Evolutionary conservation across 64 coral and sea anemone genomes (phyloP), one percentile per base, ranked within the genome.

Genomic region (Anthopleura sola): DNA sequence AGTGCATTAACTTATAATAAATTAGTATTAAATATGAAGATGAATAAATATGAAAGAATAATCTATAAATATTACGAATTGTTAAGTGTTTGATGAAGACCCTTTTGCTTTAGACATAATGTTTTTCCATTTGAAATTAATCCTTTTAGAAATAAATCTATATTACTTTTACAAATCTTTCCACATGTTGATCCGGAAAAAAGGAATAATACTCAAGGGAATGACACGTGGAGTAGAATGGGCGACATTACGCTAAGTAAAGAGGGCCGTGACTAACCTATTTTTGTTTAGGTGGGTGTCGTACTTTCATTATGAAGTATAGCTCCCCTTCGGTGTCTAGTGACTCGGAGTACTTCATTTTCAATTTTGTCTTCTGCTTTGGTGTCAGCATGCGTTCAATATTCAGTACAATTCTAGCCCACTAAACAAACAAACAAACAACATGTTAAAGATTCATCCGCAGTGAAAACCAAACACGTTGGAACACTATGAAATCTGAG

Each of bases 361-460:
- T 83, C 21, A 78, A 47, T 19, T 47, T 77, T 3, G 86, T 83
- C 48, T 82, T 91, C 40, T 91, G 37, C 60, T 74, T 80, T 36
- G 89, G 83, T 13, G 83, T 86, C 18, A 91, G 75, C 89, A 91
- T 91, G 49, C 89, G 89, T 82, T 91, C 89, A 50, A 78, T 86
- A 19, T 38, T 56, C 1, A 91, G 75, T 5, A 91, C 89, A 74
- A 91, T 86, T 55, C 78, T 80, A 3, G 83, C 89, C 89, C 89
- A 91, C 89, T 91, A 26, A 24, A 33, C 38, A 33, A 66, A 36
- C 10, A 44, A 81, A 86, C 29, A 80, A 71, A 37, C 11, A 23
- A 5, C 18, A n/a, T 62, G 34, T 11, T 7, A 21, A 18, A 16
- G 21, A 48, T 57, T 55, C 13, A 53, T 53, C 50, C 13, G 32